These are phyloP conservation scores for Pollachius pollachius DNA, from an alignment of 2,113 vertebrate genomes.

Conservation along the genomic window DNA sequence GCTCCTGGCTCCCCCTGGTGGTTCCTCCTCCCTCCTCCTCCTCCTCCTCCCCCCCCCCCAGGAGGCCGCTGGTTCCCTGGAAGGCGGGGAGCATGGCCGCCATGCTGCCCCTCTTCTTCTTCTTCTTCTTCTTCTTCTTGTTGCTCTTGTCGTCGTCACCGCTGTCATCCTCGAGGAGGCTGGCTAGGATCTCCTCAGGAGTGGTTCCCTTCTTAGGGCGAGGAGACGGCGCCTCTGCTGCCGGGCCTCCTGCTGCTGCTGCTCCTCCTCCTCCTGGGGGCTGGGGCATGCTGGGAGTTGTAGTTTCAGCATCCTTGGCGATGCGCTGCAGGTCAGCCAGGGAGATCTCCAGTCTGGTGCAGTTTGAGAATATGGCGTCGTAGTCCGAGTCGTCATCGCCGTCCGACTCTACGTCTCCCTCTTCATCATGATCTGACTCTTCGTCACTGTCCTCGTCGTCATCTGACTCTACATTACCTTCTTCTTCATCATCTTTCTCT, in stretches of 20 bases:
- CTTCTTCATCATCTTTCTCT: background rate
- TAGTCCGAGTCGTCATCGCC: constrained; percentile 75
- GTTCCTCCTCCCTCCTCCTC: background rate
- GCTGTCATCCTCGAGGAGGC: constrained; percentile 74
- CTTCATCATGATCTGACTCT: background rate
- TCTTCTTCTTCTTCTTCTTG: constrained; percentile 55
- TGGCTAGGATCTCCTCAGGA: constrained; percentile 84
- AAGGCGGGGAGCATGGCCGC: constrained; percentile 75
- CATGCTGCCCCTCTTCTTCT: constrained; percentile 48
- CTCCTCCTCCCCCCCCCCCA: background rate
- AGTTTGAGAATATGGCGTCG: constrained; percentile 81
- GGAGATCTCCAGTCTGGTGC: constrained; percentile 74
- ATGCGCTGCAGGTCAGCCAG: constrained; percentile 81
- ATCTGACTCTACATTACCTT: background rate
- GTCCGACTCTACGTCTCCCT: constrained; percentile 43
- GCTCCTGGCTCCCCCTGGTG: background rate
- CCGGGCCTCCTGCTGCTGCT: background rate
- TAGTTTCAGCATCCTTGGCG: constrained; percentile 42
- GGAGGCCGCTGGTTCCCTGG: constrained; percentile 74
- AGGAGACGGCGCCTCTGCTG: background rate
- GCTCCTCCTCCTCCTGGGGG: background rate
- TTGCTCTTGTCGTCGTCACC: constrained; percentile 50
- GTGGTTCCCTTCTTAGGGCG: constrained; percentile 51
- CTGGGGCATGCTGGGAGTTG: constrained; percentile 1
- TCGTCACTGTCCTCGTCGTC: background rate